Evolutionary conservation across 2,113 vertebrate genomes (phyloP).

Genomic region (Neolamprologus cancellatus): DNA sequence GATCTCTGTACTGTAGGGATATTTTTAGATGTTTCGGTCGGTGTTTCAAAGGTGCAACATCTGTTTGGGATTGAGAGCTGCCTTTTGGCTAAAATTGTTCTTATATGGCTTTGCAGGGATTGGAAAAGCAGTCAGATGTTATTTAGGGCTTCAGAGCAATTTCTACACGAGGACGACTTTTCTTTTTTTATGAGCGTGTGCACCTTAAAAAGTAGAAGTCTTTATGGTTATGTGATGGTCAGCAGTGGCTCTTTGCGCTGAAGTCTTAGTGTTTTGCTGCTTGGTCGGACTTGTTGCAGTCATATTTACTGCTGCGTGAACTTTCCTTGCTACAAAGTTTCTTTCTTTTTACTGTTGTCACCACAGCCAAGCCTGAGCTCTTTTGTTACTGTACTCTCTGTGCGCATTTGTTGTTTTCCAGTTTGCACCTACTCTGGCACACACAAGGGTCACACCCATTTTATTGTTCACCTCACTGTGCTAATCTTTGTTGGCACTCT

Average conservation of each 20-base stretch:
- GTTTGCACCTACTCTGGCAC: not conserved
- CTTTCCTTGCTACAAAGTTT: not conserved
- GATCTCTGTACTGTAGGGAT: not conserved
- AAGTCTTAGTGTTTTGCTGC: not conserved
- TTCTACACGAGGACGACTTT: not conserved
- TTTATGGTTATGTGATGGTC: not conserved
- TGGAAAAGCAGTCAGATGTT: not conserved
- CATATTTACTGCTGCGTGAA: not conserved
- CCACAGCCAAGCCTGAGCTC: conserved; percentile 3
- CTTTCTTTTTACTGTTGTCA: not conserved
- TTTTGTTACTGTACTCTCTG: conserved; percentile 34
- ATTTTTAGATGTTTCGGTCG: not conserved
- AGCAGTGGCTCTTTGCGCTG: not conserved
- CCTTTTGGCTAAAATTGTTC: not conserved
- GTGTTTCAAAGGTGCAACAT: not conserved
- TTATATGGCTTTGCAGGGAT: not conserved
- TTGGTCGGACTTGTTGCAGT: not conserved
- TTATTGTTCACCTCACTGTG: not conserved
- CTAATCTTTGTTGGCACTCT: not conserved
- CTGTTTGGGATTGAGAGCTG: conserved; percentile 12
- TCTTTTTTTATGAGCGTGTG: not conserved
- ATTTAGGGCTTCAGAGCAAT: not conserved
- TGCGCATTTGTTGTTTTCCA: conserved; percentile 3
- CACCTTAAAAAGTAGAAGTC: not conserved
- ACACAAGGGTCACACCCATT: not conserved